Percentiles rank a stretch among this genome's conserved stretches.
Evolutionary conservation across 1,140 invertebrate genomes (phyloP).

Genomic region (Zaprionus inermis): DNA sequence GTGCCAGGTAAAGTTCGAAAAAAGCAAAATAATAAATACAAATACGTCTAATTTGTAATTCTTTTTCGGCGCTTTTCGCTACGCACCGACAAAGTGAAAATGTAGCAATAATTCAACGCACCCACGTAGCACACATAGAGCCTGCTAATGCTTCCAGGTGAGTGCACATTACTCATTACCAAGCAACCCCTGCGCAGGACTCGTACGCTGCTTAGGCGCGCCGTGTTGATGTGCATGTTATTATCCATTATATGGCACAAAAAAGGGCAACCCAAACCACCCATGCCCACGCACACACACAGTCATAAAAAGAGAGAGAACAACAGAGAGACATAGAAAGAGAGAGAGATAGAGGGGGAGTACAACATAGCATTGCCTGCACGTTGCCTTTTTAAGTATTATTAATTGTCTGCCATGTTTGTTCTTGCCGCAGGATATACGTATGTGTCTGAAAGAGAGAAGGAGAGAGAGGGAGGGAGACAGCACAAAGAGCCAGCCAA

Average conservation of each 20-base stretch:
- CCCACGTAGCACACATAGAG: constrained; percentile 1
- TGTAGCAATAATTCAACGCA: constrained; percentile 66
- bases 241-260: constrained; percentile 55
- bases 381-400: constrained; percentile 74
- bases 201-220: constrained; percentile 42
- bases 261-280: constrained; percentile 17
- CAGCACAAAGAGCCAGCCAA: constrained; percentile 8
- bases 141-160: constrained; percentile 63
- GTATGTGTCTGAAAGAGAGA: constrained; percentile 1
- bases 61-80: constrained; percentile 37
- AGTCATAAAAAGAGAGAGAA: not conserved
- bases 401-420: constrained; percentile 77
- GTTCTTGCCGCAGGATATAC: constrained; percentile 65
- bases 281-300: not conserved
- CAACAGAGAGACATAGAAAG: not conserved
- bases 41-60: constrained; percentile 70
- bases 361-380: not conserved
- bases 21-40: constrained; percentile 42
- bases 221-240: constrained; percentile 61
- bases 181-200: constrained; percentile 35
- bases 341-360: not conserved
- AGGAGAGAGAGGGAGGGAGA: not conserved
- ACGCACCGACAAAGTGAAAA: constrained; percentile 51
- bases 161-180: constrained; percentile 79
- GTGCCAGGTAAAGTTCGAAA: constrained; percentile 21